phyloP scores from a whole-genome alignment of 2,797 vertebrate genomes.

The Molossus molossus region DNA sequence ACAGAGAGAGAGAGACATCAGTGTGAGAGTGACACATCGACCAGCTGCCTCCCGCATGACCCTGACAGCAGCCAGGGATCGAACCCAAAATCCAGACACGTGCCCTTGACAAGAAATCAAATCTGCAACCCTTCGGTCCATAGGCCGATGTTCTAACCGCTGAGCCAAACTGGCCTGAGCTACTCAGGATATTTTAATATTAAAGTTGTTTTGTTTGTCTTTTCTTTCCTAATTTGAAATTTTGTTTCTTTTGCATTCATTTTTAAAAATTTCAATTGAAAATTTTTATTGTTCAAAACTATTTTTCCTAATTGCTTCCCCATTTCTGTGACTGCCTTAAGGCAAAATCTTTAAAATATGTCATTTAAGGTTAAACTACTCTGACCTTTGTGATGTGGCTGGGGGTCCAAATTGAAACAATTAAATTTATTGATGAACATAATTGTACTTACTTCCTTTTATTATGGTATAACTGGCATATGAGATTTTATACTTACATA shows the following conservation, averaged over 20 bases:
- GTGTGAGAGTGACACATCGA: too few relatives aligned
- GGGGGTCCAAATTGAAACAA: not conserved
- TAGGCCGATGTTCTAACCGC: too few relatives aligned
- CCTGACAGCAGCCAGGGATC: too few relatives aligned
- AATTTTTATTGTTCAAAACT: not conserved
- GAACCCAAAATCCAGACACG: too few relatives aligned
- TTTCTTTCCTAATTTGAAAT: slow-evolving; percentile 22
- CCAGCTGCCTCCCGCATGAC: too few relatives aligned
- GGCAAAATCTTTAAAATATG: not conserved
- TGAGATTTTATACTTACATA: not conserved
- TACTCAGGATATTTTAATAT: not conserved
- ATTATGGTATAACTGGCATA: not conserved
- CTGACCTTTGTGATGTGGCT: not conserved
- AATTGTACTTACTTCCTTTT: not conserved
- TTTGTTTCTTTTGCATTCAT: not conserved
- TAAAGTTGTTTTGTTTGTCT: not conserved
- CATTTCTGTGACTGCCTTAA: not conserved
- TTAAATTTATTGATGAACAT: not conserved
- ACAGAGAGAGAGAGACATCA: too few relatives aligned
- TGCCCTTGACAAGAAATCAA: too few relatives aligned
- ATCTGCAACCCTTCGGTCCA: too few relatives aligned
- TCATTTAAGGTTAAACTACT: not conserved
- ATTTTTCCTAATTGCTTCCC: not conserved
- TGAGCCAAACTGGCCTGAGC: too few relatives aligned
- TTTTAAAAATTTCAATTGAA: slow-evolving; percentile 7